These are phyloP conservation scores for Philotrypesis tridentata DNA, from an alignment of 1,140 invertebrate genomes.

Conservation along the genomic window DNA sequence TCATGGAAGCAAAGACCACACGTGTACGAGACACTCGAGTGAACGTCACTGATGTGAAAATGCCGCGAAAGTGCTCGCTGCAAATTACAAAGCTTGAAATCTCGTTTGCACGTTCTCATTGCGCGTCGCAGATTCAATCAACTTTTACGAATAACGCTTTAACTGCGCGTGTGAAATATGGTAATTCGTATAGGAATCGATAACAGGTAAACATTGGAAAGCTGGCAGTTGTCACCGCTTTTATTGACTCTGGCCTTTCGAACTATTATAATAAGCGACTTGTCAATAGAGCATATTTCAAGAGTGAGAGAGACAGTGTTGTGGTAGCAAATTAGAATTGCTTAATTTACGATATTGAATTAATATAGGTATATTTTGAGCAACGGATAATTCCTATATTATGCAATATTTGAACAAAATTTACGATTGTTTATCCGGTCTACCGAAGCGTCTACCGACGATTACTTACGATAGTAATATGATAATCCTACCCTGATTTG, in stretches of 20 bases:
- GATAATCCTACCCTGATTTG: no score
- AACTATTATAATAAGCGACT: background rate
- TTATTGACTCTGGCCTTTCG: background rate
- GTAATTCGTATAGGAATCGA: no score
- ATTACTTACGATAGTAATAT: no score
- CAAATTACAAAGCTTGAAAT: background rate
- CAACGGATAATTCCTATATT: background rate
- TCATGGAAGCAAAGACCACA: background rate
- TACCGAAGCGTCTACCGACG: no score
- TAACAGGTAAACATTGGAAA: no score
- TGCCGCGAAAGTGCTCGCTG: background rate
- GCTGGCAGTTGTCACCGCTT: no score
- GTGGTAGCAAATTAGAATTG: background rate
- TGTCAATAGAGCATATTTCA: background rate
- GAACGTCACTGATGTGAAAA: background rate
- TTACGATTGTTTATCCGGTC: no score
- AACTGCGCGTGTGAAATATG: no score
- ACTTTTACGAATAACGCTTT: no score
- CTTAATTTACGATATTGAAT: background rate
- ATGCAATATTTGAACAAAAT: no score
- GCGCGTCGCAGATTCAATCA: no score
- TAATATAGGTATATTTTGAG: conserved; percentile 22
- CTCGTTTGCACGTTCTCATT: no score
- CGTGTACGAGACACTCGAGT: background rate
- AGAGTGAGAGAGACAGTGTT: background rate